Evolutionary conservation across 2,888 invertebrate genomes (phyloP).

Genomic region (Dasypolia templi): DNA sequence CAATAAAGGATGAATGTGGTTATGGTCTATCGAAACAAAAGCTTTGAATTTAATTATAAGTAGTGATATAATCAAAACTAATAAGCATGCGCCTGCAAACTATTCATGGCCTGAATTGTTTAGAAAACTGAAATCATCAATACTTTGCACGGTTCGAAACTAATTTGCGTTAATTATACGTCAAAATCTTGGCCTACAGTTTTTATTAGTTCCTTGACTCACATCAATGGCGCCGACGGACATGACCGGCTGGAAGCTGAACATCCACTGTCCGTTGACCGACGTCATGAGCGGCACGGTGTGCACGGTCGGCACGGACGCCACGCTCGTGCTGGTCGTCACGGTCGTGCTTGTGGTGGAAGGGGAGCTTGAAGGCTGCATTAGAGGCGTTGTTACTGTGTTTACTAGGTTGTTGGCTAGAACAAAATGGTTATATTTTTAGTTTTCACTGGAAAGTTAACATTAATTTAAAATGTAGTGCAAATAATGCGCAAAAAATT

Average conservation of each 20-base stretch:
- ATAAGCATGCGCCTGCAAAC: neutral
- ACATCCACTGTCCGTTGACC: conserved; percentile 88
- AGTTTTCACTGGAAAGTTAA: neutral
- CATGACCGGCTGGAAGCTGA: conserved; percentile 87
- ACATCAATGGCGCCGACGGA: conserved; percentile 85
- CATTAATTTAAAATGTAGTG: neutral
- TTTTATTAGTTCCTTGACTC: conserved; percentile 38
- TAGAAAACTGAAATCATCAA: neutral
- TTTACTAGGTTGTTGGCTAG: conserved; percentile 76
- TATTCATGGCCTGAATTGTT: neutral
- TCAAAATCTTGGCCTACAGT: neutral
- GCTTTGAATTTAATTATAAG: neutral
- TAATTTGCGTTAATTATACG: neutral
- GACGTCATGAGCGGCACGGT: conserved; percentile 86
- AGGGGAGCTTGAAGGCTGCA: conserved; percentile 59
- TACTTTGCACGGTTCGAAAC: neutral
- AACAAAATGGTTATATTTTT: conserved; percentile 27
- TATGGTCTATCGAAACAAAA: neutral
- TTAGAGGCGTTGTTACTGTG: conserved; percentile 74
- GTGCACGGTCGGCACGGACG: conserved; percentile 75
- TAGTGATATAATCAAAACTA: neutral
- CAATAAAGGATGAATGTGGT: no score
- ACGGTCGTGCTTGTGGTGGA: conserved; percentile 46
- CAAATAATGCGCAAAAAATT: neutral
- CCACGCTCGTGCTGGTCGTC: conserved; percentile 41